Conservation (phyloP, 2,113 vertebrate genomes). For the Caranx melampygus region DNA sequence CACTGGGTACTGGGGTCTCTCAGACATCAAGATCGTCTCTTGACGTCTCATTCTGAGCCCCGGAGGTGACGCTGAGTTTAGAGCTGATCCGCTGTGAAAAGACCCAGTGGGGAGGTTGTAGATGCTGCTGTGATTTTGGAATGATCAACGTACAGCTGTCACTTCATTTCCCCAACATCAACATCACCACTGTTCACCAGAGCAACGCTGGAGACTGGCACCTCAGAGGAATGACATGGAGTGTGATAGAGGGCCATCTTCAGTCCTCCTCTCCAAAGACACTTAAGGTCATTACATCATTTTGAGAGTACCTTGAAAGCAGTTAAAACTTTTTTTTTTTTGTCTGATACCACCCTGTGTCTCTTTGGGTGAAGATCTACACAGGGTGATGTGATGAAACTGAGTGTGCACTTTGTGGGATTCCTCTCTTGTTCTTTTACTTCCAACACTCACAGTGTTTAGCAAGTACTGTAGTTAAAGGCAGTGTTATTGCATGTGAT, state of each 20-base stretch:
- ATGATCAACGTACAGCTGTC: constrained; percentile 56
- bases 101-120: constrained; percentile 25
- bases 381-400: not conserved
- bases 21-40: constrained; percentile 17
- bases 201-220: constrained; percentile 19
- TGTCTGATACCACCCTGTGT: not conserved
- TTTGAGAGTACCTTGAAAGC: constrained; percentile 8
- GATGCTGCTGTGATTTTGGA: constrained; percentile 46
- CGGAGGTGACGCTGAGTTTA: constrained; percentile 32
- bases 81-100: constrained; percentile 34
- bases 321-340: not conserved
- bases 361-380: not conserved
- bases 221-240: constrained; percentile 22
- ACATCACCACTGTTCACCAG: constrained; percentile 37
- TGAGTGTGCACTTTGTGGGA: not conserved
- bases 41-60: constrained; percentile 18
- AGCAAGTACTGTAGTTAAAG: too few species aligned
- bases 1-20: constrained; percentile 1
- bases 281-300: not conserved
- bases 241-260: constrained; percentile 1
- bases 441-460: not conserved
- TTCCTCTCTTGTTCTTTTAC: not conserved
- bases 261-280: not conserved
- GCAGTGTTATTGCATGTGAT: not conserved
- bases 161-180: constrained; percentile 42